Percentiles rank a stretch among this genome's conserved stretches.
Conservation (phyloP, 2,888 invertebrate species). For the Drosophila ustulata region DNA sequence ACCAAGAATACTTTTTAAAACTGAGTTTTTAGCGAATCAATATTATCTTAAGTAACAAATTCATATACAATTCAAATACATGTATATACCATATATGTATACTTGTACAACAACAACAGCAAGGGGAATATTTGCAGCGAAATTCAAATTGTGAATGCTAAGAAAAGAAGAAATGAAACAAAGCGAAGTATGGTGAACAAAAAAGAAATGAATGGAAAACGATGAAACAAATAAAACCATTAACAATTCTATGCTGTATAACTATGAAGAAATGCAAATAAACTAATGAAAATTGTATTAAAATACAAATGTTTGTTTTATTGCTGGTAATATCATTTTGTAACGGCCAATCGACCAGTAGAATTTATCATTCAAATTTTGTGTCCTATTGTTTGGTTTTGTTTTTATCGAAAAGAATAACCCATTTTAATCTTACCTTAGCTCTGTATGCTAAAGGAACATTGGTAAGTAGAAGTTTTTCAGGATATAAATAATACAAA, state of each 20-base stretch:
- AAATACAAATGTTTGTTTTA: slow-evolving; percentile 30
- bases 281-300: slow-evolving; percentile 28
- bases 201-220: slow-evolving; percentile 5
- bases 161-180: slow-evolving; percentile 15
- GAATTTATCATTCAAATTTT: too few species aligned
- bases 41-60: slow-evolving; percentile 64
- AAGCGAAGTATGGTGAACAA: slow-evolving; percentile 8
- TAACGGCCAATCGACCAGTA: too few species aligned
- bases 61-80: slow-evolving; percentile 48
- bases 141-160: slow-evolving; percentile 7
- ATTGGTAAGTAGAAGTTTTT: too few species aligned
- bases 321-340: background rate
- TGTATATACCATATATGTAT: background rate
- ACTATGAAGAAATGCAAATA: slow-evolving; percentile 46
- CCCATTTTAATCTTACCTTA: too few species aligned
- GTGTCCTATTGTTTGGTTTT: too few species aligned
- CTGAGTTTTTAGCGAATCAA: slow-evolving; percentile 74
- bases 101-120: slow-evolving; percentile 33
- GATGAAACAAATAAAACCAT: slow-evolving; percentile 15
- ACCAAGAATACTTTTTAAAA: slow-evolving; percentile 62
- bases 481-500: too few species aligned
- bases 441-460: too few species aligned
- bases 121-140: slow-evolving; percentile 39
- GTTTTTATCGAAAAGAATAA: too few species aligned
- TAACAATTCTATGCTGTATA: slow-evolving; percentile 56